A percentile compares a stretch with the other conserved stretches of the same genome.
phyloP scores from a whole-genome alignment of 2,888 invertebrate species.

The Ormyrus nitidulus region DNA sequence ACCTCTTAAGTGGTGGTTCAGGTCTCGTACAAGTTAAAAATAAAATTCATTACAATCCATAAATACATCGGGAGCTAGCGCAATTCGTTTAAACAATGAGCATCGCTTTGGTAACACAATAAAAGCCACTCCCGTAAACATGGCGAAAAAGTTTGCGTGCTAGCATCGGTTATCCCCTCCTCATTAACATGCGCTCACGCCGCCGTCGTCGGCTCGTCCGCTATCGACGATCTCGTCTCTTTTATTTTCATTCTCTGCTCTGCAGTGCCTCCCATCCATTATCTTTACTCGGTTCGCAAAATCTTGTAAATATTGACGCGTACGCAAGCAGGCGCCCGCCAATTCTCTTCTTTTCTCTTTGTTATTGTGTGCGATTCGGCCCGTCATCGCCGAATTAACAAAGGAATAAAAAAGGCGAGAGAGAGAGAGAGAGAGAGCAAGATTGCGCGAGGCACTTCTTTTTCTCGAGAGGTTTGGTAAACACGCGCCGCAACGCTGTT shows the following conservation, averaged over 20 bases:
- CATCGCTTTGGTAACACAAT: too few species aligned
- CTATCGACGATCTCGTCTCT: slow-evolving; percentile 1
- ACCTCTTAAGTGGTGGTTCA: too few species aligned
- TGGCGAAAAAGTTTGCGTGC: too few species aligned
- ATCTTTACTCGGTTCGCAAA: slow-evolving; percentile 14
- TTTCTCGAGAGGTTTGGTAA: slow-evolving; percentile 10
- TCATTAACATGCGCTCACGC: slow-evolving; percentile 2
- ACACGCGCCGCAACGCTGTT: background rate
- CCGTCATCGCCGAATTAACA: too few species aligned
- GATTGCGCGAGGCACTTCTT: too few species aligned
- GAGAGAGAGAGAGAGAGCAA: too few species aligned
- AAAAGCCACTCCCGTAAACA: too few species aligned
- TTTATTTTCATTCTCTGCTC: slow-evolving; percentile 14
- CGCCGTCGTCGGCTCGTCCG: background rate
- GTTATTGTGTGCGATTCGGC: background rate
- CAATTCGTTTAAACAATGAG: too few species aligned
- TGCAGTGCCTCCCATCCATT: background rate
- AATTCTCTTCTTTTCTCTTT: background rate
- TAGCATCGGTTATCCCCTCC: too few species aligned
- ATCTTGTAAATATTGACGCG: slow-evolving; percentile 3
- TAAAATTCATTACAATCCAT: too few species aligned
- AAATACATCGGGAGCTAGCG: too few species aligned
- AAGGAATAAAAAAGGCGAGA: background rate
- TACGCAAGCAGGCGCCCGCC: background rate
- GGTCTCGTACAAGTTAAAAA: too few species aligned